Percentiles rank a stretch among this genome's conserved stretches.
These are phyloP conservation scores for Sylvilagus floridanus DNA, from an alignment of 2,797 vertebrate species.

Conservation along the genomic window DNA sequence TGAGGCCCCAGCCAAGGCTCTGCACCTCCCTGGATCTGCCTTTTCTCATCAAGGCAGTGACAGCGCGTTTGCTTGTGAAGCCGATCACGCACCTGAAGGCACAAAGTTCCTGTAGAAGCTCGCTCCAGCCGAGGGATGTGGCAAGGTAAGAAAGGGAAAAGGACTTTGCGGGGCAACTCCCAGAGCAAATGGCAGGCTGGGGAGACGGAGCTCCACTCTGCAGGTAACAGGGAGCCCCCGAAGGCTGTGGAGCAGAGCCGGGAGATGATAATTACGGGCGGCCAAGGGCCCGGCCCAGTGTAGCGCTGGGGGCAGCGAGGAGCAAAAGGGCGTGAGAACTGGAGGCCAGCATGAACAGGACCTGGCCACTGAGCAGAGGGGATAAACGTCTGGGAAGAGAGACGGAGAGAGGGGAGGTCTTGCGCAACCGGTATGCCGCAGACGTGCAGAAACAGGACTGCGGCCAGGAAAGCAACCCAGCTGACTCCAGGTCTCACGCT, in stretches of 20 bases:
- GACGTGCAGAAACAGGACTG: not conserved
- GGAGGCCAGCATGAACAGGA: not conserved
- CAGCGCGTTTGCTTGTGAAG: not conserved
- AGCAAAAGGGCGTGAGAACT: not conserved
- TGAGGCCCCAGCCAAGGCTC: not conserved
- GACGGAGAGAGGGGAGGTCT: not conserved
- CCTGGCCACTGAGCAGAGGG: not conserved
- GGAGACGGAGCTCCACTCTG: not conserved
- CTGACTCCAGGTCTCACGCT: not conserved
- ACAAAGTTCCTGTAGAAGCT: not conserved
- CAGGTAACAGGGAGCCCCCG: not conserved
- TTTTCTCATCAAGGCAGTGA: not conserved
- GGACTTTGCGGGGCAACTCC: not conserved
- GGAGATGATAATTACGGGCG: not conserved
- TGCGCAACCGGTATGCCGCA: not conserved
- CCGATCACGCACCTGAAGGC: not conserved
- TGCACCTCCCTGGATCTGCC: not conserved
- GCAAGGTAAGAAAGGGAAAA: not conserved
- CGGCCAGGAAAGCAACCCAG: not conserved
- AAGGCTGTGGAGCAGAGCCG: not conserved
- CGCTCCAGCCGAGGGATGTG: not conserved
- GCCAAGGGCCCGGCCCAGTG: not conserved
- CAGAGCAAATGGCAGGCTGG: accelerated
- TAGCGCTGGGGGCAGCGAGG: not conserved
- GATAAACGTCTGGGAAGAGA: not conserved